Evolutionary conservation across 2,797 vertebrate genomes (phyloP).

Genomic region (Chaetodon trifasciatus): DNA sequence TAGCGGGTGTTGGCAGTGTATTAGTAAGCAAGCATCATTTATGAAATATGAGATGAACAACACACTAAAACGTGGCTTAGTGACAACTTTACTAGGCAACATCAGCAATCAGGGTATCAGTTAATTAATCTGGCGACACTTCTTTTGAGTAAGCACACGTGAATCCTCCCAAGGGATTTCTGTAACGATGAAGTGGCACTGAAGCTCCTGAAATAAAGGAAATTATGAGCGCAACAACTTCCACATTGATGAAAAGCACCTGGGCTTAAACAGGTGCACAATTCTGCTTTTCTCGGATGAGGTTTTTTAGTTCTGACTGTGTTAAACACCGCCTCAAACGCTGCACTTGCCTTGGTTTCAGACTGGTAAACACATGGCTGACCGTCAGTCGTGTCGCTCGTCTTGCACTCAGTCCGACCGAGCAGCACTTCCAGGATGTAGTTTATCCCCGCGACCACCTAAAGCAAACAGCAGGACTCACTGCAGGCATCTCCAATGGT

Average conservation of each 20-base stretch:
- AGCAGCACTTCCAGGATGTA: slow-evolving; percentile 63
- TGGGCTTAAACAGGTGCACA: background rate
- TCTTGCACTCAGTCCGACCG: slow-evolving; percentile 38
- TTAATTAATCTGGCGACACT: slow-evolving; percentile 29
- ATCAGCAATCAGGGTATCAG: slow-evolving; percentile 15
- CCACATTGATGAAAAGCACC: background rate
- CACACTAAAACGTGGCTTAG: background rate
- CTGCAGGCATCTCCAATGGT: background rate
- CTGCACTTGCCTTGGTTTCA: slow-evolving; percentile 55
- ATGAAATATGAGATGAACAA: slow-evolving; percentile 12
- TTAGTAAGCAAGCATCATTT: slow-evolving; percentile 6
- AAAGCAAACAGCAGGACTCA: background rate
- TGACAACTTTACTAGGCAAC: slow-evolving; percentile 35
- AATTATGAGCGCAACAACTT: slow-evolving; percentile 12
- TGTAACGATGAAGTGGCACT: slow-evolving; percentile 57
- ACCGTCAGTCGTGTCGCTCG: background rate
- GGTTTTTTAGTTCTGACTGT: background rate
- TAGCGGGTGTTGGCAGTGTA: slow-evolving; percentile 21
- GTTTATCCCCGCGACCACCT: slow-evolving; percentile 66
- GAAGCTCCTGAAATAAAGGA: slow-evolving; percentile 55
- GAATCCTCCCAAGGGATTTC: slow-evolving; percentile 47
- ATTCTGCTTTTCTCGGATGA: background rate
- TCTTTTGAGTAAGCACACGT: slow-evolving; percentile 27
- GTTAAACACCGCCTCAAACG: background rate
- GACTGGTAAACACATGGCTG: slow-evolving; percentile 20